These are phyloP conservation scores for Coluber constrictor DNA, from an alignment of 2,797 vertebrate genomes.

Conservation along the genomic window DNA sequence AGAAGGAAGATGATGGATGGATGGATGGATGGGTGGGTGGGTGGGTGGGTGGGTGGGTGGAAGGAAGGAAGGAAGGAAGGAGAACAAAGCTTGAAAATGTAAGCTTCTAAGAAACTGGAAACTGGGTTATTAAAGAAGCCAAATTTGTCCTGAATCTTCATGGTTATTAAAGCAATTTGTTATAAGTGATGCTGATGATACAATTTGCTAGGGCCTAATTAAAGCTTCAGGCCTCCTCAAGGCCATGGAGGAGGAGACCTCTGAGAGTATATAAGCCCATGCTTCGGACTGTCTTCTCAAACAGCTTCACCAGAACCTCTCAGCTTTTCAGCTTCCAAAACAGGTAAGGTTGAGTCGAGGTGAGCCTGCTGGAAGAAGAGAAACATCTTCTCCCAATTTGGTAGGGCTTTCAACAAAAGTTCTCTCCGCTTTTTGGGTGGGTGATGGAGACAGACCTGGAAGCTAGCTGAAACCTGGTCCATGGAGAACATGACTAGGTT, in stretches of 20 bases:
- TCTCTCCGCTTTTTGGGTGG: background rate
- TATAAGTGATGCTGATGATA: background rate
- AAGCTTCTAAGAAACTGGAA: background rate
- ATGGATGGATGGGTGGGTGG: too few relatives aligned
- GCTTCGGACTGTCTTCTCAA: background rate
- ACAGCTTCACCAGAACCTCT: background rate
- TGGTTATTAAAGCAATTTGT: background rate
- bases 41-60: too few relatives aligned
- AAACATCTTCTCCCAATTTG: background rate
- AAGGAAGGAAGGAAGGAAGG: too few relatives aligned
- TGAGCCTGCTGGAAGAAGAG: background rate
- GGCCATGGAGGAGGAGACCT: background rate
- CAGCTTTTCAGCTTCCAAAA: background rate
- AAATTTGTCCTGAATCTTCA: background rate
- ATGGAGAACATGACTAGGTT: background rate
- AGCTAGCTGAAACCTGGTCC: background rate
- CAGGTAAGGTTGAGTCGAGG: background rate
- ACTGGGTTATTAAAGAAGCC: background rate
- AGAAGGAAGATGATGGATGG: too few relatives aligned
- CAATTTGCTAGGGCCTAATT: background rate
- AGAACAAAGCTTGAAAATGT: background rate
- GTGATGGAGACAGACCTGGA: background rate
- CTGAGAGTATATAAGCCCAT: background rate
- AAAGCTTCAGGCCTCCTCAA: background rate
- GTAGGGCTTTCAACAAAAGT: background rate